Evolutionary conservation across 2,888 invertebrate species (phyloP).

Genomic region (Dryobota labecula): DNA sequence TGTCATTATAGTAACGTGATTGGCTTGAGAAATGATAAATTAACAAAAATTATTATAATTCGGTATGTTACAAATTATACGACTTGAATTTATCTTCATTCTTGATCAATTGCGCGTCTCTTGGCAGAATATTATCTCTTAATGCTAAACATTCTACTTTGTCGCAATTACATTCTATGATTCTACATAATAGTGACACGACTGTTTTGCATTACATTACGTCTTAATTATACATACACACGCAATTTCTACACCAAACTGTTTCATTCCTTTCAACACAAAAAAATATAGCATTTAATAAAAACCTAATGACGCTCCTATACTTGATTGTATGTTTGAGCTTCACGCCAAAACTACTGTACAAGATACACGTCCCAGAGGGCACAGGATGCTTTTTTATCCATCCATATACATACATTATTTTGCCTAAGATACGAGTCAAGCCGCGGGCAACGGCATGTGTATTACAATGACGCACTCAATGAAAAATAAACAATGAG

Average conservation of each 20-base stretch:
- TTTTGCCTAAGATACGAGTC: not conserved
- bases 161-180: not conserved
- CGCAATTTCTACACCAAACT: not conserved
- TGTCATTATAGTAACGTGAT: not conserved
- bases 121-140: conserved; percentile 6
- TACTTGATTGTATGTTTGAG: not conserved
- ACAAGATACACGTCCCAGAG: not conserved
- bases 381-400: not conserved
- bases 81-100: not conserved
- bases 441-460: not conserved
- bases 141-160: not conserved
- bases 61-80: not conserved
- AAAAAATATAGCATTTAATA: conserved; percentile 1
- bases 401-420: not conserved
- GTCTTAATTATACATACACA: not conserved
- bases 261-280: not conserved
- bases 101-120: not conserved
- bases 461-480: conserved; percentile 11
- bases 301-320: not conserved
- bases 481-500: conserved; percentile 21
- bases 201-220: not conserved
- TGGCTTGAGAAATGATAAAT: not conserved
- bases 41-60: not conserved
- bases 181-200: not conserved
- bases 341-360: not conserved